phyloP scores from a whole-genome alignment of 1,140 invertebrate genomes.

The Conopomorpha cramerella region DNA sequence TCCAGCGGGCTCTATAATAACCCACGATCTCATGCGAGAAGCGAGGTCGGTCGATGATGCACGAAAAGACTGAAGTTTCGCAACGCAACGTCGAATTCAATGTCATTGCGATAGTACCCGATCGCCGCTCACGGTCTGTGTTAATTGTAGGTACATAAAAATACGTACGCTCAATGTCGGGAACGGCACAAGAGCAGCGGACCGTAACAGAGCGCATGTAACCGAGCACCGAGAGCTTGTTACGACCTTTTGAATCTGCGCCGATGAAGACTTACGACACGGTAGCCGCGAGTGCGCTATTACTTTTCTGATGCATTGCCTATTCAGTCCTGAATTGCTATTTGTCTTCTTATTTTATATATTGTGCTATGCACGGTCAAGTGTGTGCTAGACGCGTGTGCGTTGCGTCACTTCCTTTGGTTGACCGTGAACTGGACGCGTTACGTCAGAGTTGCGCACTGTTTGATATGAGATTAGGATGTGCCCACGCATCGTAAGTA shows the following conservation, averaged over 20 bases:
- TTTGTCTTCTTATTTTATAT: too few species aligned
- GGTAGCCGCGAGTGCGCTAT: conserved; percentile 17
- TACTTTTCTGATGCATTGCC: too few species aligned
- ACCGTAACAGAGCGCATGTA: not conserved
- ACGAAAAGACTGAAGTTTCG: conserved; percentile 54
- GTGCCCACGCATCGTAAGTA: conserved; percentile 47
- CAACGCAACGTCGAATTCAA: conserved; percentile 39
- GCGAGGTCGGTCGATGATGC: conserved; percentile 32
- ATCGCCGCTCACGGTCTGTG: conserved; percentile 16
- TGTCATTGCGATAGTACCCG: conserved; percentile 37
- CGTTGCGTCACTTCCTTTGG: conserved; percentile 52
- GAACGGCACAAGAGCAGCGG: conserved; percentile 1
- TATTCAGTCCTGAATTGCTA: too few species aligned
- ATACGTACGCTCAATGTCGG: conserved; percentile 3
- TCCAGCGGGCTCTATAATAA: too few species aligned
- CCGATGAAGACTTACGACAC: not conserved
- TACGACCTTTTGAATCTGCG: not conserved
- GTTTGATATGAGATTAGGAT: conserved; percentile 38
- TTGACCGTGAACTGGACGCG: conserved; percentile 50
- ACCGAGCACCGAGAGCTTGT: not conserved
- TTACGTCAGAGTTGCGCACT: conserved; percentile 42
- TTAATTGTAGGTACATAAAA: conserved; percentile 5
- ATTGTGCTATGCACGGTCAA: too few species aligned
- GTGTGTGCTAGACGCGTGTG: conserved; percentile 9
- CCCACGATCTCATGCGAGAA: not conserved